Conservation (phyloP, 2,113 vertebrate genomes). For the Columba janthina region DNA sequence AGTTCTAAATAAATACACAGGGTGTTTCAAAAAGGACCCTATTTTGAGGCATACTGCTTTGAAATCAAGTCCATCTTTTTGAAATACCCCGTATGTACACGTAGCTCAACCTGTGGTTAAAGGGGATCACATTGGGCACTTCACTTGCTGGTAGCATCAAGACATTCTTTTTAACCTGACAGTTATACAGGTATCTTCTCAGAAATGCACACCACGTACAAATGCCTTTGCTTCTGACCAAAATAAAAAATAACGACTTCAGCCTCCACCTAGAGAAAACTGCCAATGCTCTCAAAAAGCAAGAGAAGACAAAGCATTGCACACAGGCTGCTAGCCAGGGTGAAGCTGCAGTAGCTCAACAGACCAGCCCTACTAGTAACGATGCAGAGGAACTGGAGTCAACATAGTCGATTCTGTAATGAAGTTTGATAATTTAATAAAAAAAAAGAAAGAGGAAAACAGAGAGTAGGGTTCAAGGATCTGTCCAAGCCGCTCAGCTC, state of each 20-base stretch:
- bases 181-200: not conserved
- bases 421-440: not conserved
- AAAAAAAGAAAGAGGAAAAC: not conserved
- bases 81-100: no score
- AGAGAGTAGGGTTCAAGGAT: not conserved
- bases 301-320: not conserved
- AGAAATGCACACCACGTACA: fast-evolving
- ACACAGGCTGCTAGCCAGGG: not conserved
- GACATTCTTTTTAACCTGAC: not conserved
- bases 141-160: not conserved
- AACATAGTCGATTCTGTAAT: not conserved
- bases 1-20: not conserved
- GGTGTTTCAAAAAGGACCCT: not conserved
- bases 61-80: no score
- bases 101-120: not conserved
- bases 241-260: not conserved
- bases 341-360: not conserved
- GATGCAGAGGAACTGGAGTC: not conserved
- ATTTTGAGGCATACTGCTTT: no score
- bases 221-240: not conserved
- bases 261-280: not conserved
- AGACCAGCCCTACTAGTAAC: not conserved
- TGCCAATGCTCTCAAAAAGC: not conserved
- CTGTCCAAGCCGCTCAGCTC: not conserved
- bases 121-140: not conserved